Conservation (phyloP, 2,888 invertebrate species). For the Helicoverpa assulta region DNA sequence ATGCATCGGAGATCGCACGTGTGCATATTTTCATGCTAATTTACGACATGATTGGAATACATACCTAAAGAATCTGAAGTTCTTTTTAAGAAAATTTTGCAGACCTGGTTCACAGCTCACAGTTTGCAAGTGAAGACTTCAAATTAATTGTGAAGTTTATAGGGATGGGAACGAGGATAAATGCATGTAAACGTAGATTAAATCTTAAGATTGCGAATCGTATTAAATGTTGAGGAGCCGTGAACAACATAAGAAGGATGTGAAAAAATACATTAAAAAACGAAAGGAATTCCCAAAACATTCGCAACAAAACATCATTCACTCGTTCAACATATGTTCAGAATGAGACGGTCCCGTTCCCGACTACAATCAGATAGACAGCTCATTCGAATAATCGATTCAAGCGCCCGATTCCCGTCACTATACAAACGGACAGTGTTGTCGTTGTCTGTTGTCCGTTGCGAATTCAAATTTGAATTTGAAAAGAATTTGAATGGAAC, state of each 20-base stretch:
- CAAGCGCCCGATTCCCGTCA: conserved; percentile 74
- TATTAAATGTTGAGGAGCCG: background rate
- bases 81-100: conserved; percentile 23
- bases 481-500: conserved; percentile 73
- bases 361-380: conserved; percentile 78
- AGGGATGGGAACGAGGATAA: background rate
- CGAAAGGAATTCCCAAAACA: conserved; percentile 47
- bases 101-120: background rate
- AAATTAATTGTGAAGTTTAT: background rate
- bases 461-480: conserved; percentile 80
- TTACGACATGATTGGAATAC: conserved; percentile 49
- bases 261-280: conserved; percentile 15
- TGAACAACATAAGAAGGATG: background rate
- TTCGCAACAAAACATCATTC: conserved; percentile 60
- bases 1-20: conserved; percentile 49
- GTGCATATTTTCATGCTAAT: conserved; percentile 55
- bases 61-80: conserved; percentile 35
- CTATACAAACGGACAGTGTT: conserved; percentile 77
- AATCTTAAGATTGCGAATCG: background rate
- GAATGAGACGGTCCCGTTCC: conserved; percentile 69
- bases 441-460: conserved; percentile 73
- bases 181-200: background rate
- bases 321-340: conserved; percentile 62
- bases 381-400: conserved; percentile 83
- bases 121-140: background rate